Percentiles rank a stretch among this genome's conserved stretches.
These are phyloP conservation scores for Seriola dumerili DNA, from an alignment of 2,113 vertebrate species.

Conservation along the genomic window DNA sequence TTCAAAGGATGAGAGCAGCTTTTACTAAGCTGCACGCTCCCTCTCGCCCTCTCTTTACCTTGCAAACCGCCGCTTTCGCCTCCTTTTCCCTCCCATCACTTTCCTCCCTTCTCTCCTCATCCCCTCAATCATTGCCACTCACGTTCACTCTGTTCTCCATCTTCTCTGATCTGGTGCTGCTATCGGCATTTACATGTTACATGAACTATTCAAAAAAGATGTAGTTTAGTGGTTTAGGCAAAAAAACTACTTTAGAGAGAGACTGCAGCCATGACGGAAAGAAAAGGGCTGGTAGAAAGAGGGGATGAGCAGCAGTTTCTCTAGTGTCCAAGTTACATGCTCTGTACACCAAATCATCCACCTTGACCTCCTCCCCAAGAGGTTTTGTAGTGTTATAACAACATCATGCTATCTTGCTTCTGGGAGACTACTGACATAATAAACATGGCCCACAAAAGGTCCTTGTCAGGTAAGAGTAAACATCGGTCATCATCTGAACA, in stretches of 20 bases:
- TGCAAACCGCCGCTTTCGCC: slow-evolving; percentile 4
- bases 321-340: neutral
- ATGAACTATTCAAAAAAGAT: neutral
- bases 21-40: slow-evolving; percentile 63
- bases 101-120: neutral
- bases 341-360: neutral
- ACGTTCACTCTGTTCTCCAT: neutral
- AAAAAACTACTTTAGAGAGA: neutral
- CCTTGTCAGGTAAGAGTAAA: neutral
- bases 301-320: neutral
- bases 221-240: neutral
- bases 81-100: neutral
- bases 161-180: neutral
- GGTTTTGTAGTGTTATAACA: neutral
- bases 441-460: slow-evolving; percentile 7
- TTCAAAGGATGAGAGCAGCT: slow-evolving; percentile 73
- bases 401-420: neutral
- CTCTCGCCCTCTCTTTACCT: slow-evolving; percentile 49
- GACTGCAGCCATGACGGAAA: neutral
- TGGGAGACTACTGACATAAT: slow-evolving; percentile 13
- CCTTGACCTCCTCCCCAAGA: neutral
- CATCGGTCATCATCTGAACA: neutral
- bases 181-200: neutral
- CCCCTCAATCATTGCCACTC: slow-evolving; percentile 11
- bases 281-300: neutral